These are phyloP conservation scores for Bradypus variegatus DNA, from an alignment of 2,797 vertebrate species.

Conservation along the genomic window DNA sequence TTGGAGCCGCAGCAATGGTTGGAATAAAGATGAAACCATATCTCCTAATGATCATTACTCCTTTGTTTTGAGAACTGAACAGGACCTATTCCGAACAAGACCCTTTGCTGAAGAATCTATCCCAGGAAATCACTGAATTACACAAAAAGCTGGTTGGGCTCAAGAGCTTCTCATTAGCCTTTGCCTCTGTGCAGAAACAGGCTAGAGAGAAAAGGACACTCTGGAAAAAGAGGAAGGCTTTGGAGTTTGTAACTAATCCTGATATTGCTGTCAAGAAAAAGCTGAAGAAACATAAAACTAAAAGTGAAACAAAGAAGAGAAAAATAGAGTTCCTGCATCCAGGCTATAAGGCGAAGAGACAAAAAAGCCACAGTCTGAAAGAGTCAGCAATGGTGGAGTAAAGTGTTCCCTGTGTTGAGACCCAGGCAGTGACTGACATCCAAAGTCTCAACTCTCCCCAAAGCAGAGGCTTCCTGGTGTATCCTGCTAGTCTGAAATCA, in stretches of 20 bases:
- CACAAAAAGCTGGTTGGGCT: slow-evolving; percentile 91
- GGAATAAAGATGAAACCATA: slow-evolving; percentile 83
- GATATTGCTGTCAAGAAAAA: slow-evolving; percentile 96
- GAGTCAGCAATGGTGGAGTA: slow-evolving; percentile 91
- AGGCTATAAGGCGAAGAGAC: slow-evolving; percentile 88
- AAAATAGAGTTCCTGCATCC: slow-evolving; percentile 89
- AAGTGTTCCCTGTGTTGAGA: slow-evolving; percentile 28
- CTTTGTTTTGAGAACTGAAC: slow-evolving; percentile 93
- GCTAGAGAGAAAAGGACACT: slow-evolving; percentile 81
- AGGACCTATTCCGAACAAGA: slow-evolving; percentile 97
- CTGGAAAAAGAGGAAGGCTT: slow-evolving; percentile 87
- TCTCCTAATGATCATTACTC: slow-evolving; percentile 85
- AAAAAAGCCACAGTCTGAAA: slow-evolving; percentile 79
- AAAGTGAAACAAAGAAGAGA: slow-evolving; percentile 92
- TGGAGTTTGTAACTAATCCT: slow-evolving; percentile 93
- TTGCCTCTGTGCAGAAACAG: slow-evolving; percentile 89
- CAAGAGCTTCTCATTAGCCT: slow-evolving; percentile 88
- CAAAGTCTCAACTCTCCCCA: neutral
- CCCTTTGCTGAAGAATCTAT: slow-evolving; percentile 91
- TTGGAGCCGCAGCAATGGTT: slow-evolving; percentile 89
- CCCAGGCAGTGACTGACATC: neutral
- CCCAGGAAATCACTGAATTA: slow-evolving; percentile 95
- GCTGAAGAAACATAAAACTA: slow-evolving; percentile 93
- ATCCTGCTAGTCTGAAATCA: neutral
- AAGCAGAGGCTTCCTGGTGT: neutral